phyloP scores from a whole-genome alignment of 1,140 invertebrate species.

The Drosophila hydei region DNA sequence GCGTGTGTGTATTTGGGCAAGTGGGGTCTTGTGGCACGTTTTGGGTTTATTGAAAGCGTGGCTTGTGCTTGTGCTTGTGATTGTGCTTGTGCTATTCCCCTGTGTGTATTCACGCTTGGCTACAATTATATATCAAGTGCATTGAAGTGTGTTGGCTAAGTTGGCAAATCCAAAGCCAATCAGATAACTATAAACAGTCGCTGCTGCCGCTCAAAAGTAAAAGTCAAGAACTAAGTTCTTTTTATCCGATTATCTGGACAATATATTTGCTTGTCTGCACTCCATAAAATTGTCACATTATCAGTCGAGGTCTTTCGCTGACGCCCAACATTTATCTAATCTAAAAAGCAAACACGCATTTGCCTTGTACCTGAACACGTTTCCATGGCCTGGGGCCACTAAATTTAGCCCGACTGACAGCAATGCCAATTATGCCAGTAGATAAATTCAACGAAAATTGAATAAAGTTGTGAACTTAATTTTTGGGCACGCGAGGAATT shows the following conservation, averaged over 20 bases:
- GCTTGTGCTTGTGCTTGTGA: conserved; percentile 39
- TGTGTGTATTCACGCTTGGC: conserved; percentile 54
- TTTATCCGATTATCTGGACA: conserved; percentile 1
- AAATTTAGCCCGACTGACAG: conserved; percentile 30
- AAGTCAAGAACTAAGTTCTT: background rate
- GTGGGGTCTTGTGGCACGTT: conserved; percentile 2
- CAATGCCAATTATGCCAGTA: conserved; percentile 40
- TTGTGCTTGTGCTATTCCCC: conserved; percentile 17
- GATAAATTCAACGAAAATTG: conserved; percentile 39
- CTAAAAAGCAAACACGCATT: conserved; percentile 10
- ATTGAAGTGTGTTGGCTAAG: conserved; percentile 52
- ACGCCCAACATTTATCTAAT: conserved; percentile 47
- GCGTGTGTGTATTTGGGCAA: conserved; percentile 17
- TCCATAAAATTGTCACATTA: conserved; percentile 33
- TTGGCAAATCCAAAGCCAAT: conserved; percentile 26
- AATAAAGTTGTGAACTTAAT: conserved; percentile 35
- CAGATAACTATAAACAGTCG: conserved; percentile 17
- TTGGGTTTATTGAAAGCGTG: conserved; percentile 2
- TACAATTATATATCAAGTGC: conserved; percentile 59
- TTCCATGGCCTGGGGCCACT: conserved; percentile 23
- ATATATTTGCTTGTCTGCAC: background rate
- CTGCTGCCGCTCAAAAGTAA: background rate
- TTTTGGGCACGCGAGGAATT: conserved; percentile 50
- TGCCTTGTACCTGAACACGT: conserved; percentile 4
- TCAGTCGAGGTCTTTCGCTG: conserved; percentile 1